A percentile compares a stretch with the other conserved stretches of the same genome.
Evolutionary conservation across 1,140 invertebrate species (phyloP).

Genomic region (Lycorma delicatula): DNA sequence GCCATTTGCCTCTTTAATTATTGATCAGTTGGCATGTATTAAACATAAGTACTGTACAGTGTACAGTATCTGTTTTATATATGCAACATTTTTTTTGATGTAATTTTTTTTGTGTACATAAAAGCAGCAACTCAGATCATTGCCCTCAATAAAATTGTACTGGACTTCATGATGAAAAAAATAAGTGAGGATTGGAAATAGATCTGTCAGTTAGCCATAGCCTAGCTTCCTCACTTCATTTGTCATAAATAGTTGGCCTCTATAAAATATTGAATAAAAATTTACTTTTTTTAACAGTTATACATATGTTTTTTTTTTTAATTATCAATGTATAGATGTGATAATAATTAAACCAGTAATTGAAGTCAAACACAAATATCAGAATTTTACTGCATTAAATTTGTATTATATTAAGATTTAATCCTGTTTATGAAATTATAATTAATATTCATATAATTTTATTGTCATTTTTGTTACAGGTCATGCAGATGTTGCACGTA

Average conservation of each 20-base stretch:
- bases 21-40: no score
- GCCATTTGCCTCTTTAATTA: no score
- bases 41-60: no score
- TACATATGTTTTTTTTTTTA: neutral
- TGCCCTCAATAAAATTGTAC: no score
- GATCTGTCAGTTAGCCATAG: no score
- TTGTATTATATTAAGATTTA: neutral
- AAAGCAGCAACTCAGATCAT: no score
- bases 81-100: no score
- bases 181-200: no score
- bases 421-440: neutral
- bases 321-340: neutral
- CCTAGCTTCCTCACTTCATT: neutral
- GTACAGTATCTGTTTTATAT: no score
- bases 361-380: neutral
- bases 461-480: constrained; percentile 39
- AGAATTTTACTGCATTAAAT: neutral
- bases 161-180: no score
- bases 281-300: neutral
- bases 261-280: neutral
- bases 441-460: neutral
- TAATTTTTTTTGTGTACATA: no score
- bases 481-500: constrained; percentile 44
- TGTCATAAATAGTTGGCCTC: neutral
- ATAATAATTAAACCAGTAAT: neutral